Base-by-base conservation (phyloP, 2,888 invertebrate genomes). In the Apomyelois bistriatella region DNA sequence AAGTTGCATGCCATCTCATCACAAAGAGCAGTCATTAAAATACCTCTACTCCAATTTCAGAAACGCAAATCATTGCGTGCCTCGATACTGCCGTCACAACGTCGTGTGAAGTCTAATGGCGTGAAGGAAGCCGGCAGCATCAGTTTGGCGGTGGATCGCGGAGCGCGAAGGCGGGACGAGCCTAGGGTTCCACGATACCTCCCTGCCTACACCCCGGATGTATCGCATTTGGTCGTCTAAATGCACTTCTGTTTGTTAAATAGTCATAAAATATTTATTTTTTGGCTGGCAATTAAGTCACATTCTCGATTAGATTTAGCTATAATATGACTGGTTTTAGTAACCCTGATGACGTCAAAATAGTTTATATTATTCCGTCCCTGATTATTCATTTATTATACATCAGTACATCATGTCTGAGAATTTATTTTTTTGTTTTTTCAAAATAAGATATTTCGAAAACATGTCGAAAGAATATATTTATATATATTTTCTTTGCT, bases 31-130 rank as follows among this genome's bases (percentile, higher is more conserved):
- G 9, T 15, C 22, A 28, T 13, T 56, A 17, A 59, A 13, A 22
- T 22, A 22, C 22, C 22, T 0, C 5, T 13, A 12, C 0, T 37
- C 1, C 52, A 48, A 40, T 92, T 93, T 56, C 91, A 98, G 98
- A 98, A 98, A 91, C 94, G 97, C 52, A 97, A 97, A 86, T 94
- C 95, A 0, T 85, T 97, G 62, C 92, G 97, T 51, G 95, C 96
- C 47, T 94, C 96, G 0, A 91, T 96, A 64, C 92, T 95, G 66
- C 93, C 91, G n/a, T 91, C 94, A 60, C 96, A 96, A 81, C 92
- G 96, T 35, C 92, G 95, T 35, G 93, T 94, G 50, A 95, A 95
- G 82, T 94, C 95, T 12, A 96, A 96, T 70, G 95, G 96, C 5
- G 93, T 95, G 42, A 94, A 94, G 70, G 95, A 95, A 77, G 93